A percentile compares a stretch with the other conserved stretches of the same genome.
Evolutionary conservation across 2,113 vertebrate genomes (phyloP).

Genomic region (Corydoras sp.): DNA sequence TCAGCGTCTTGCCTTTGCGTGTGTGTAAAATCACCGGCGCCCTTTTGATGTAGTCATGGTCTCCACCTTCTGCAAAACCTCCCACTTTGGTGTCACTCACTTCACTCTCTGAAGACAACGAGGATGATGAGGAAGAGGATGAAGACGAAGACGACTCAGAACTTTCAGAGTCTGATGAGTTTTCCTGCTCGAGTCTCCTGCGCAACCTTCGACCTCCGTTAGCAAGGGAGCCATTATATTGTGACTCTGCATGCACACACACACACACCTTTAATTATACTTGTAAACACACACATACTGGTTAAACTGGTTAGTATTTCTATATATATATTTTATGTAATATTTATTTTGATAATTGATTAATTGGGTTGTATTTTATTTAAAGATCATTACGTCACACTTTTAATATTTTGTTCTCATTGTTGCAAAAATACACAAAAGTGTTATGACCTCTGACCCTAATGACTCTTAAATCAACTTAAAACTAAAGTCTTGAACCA

Average conservation of each 20-base stretch:
- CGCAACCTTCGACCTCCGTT: slow-evolving; percentile 70
- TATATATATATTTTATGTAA: too few relatives aligned
- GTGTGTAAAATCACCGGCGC: slow-evolving; percentile 74
- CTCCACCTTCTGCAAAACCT: slow-evolving; percentile 86
- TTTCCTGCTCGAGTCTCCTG: slow-evolving; percentile 67
- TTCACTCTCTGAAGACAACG: slow-evolving; percentile 66
- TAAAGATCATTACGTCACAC: too few relatives aligned
- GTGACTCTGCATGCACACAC: slow-evolving; percentile 45
- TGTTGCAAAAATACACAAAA: too few relatives aligned
- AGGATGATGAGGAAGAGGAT: slow-evolving; percentile 76
- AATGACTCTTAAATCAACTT: too few relatives aligned
- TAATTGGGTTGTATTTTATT: too few relatives aligned
- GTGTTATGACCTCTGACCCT: too few relatives aligned
- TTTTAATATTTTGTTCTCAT: too few relatives aligned
- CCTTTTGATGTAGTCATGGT: slow-evolving; percentile 95
- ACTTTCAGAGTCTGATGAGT: slow-evolving; percentile 57
- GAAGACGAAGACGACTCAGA: slow-evolving; percentile 59
- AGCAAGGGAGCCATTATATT: slow-evolving; percentile 63
- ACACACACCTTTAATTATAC: neutral
- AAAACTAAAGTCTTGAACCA: too few relatives aligned
- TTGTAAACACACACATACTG: neutral
- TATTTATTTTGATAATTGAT: too few relatives aligned
- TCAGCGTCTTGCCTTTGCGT: slow-evolving; percentile 59
- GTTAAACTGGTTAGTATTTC: too few relatives aligned
- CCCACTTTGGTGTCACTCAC: slow-evolving; percentile 77